Base-by-base conservation (phyloP, 1,140 invertebrate genomes). In the Anastatus disparis region DNA sequence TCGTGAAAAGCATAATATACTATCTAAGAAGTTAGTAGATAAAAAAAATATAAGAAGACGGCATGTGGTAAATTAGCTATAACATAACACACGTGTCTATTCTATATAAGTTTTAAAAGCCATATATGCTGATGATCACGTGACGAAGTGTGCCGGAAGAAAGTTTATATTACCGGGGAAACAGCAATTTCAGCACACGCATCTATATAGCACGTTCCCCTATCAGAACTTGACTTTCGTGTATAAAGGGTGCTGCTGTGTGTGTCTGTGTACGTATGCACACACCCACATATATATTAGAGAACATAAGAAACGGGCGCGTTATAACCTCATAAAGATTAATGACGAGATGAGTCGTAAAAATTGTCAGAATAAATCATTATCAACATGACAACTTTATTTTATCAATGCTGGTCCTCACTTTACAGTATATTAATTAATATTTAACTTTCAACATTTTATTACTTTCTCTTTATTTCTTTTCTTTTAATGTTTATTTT, bases 281-380 rank as follows among this genome's bases (percentile, higher is more conserved):
- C 29, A 0, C 48, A 2, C 48, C 4, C 48, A 42, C 40, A 42
- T 44, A n/a, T n/a, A n/a, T 15, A 10, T n/a, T n/a, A 2, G 10
- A 6, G 17, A 7, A 50, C 22, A 50, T 3, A 20, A n/a, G n/a
- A n/a, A 12, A 20, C 7, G 35, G 1, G 17, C 9, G 46, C 40
- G 52, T 20, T n/a, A n/a, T n/a, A n/a, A n/a, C n/a, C n/a, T n/a
- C n/a, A 38, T 56, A 38, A 58, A 67, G 65, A 67, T 67, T 67
- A 59, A 67, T 58, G 65, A 67, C 53, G 27, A 67, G 65, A 48
- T 50, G 65, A 67, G 55, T 67, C 65, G 65, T 67, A 67, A 67
- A 67, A 67, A 67, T 67, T 59, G 65, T 58, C 65, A 53, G 55
- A 20, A 29, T 48, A 48, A 58, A 67, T 67, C 65, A 50, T 42